Evolutionary conservation across 2,888 invertebrate genomes (phyloP).

Genomic region (Chymomyza amoena): DNA sequence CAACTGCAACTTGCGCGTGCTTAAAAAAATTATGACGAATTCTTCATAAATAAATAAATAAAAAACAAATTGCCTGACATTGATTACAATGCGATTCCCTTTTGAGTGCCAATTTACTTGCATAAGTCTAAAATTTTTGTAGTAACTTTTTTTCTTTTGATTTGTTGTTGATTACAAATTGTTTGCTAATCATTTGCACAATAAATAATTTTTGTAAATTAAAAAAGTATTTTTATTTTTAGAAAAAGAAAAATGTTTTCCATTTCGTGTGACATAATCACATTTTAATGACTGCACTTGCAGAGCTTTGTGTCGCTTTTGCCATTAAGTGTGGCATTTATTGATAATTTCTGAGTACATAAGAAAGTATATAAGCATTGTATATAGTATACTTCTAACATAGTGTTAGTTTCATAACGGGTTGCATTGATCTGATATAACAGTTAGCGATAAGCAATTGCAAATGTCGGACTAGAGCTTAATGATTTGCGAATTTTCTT

Average conservation of each 20-base stretch:
- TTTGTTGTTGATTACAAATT: background rate
- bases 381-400: background rate
- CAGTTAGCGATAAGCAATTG: background rate
- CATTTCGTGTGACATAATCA: constrained; percentile 38
- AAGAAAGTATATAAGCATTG: background rate
- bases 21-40: background rate
- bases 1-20: background rate
- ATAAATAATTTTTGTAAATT: background rate
- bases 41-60: background rate
- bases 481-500: background rate
- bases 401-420: background rate
- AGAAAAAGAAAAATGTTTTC: background rate
- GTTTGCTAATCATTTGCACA: background rate
- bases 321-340: background rate
- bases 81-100: background rate
- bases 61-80: background rate
- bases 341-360: background rate
- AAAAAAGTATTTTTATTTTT: background rate
- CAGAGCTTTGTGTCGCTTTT: background rate
- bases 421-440: background rate
- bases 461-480: background rate
- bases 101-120: background rate
- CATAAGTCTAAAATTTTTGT: background rate
- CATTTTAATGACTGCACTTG: constrained; percentile 10
- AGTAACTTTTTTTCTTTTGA: background rate